Conservation (phyloP, 1,140 invertebrate genomes). For the Mya arenaria region DNA sequence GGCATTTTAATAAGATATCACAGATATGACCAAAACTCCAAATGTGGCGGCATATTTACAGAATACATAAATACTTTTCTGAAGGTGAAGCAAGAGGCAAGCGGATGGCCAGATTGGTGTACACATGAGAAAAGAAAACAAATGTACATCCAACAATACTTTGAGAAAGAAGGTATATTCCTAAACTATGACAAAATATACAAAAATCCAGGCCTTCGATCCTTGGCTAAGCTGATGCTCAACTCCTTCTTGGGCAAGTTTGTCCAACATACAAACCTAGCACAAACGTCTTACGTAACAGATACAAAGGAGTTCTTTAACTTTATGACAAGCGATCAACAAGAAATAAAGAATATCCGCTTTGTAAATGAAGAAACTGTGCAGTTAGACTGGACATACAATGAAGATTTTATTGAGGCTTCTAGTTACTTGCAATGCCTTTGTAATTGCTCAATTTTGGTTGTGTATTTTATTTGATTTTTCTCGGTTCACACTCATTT, state of each 20-base stretch:
- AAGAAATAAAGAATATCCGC: constrained; percentile 15
- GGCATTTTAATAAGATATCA: not conserved
- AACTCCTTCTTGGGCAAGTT: constrained; percentile 66
- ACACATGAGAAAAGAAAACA: constrained; percentile 35
- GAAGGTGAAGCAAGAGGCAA: constrained; percentile 59
- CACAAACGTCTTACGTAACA: constrained; percentile 66
- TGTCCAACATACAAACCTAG: constrained; percentile 55
- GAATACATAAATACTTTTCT: constrained; percentile 60
- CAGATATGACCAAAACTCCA: constrained; percentile 53
- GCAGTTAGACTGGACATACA: constrained; percentile 1
- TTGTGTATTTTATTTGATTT: no score
- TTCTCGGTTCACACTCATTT: no score
- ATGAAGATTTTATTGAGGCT: constrained; percentile 4
- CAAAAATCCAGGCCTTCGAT: constrained; percentile 72
- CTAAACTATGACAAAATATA: constrained; percentile 74
- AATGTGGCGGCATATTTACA: constrained; percentile 39
- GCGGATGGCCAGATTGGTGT: constrained; percentile 51
- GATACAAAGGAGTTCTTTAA: constrained; percentile 61
- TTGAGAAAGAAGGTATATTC: constrained; percentile 71
- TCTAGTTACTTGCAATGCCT: no score
- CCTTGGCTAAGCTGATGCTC: constrained; percentile 57
- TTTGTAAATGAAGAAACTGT: constrained; percentile 42
- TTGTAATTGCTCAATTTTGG: no score
- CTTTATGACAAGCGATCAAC: constrained; percentile 61
- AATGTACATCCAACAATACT: constrained; percentile 75